Conservation (phyloP, 2,113 vertebrate species). For the Gadus macrocephalus region DNA sequence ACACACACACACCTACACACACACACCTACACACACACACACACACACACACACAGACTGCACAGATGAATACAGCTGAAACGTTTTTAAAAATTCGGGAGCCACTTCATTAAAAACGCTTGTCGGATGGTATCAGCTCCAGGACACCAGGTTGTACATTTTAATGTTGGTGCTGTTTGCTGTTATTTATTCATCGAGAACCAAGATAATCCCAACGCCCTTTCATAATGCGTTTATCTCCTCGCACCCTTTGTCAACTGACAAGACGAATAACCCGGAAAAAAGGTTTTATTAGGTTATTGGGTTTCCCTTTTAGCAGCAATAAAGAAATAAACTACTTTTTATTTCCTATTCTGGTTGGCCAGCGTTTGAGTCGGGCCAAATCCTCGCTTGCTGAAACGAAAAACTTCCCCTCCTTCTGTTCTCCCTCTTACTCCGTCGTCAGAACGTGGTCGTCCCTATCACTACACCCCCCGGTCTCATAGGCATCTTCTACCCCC, state of each 20-base stretch:
- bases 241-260: neutral
- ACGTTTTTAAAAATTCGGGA: no score
- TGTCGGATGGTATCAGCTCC: no score
- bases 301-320: no score
- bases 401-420: no score
- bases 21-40: neutral
- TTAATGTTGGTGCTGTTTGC: no score
- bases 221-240: neutral
- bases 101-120: no score
- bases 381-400: conserved; percentile 10
- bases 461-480: neutral
- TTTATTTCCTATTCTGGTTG: neutral
- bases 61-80: no score
- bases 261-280: no score
- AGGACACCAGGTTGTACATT: no score
- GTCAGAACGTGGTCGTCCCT: neutral
- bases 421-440: neutral
- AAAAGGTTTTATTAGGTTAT: no score
- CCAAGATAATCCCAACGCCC: neutral
- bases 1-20: neutral
- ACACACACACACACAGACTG: neutral
- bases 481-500: neutral
- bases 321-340: neutral
- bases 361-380: neutral
- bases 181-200: no score